Evolutionary conservation across 2,888 invertebrate species (phyloP), one percentile per base, ranked within the genome.

Genomic region (Mythimna impura): DNA sequence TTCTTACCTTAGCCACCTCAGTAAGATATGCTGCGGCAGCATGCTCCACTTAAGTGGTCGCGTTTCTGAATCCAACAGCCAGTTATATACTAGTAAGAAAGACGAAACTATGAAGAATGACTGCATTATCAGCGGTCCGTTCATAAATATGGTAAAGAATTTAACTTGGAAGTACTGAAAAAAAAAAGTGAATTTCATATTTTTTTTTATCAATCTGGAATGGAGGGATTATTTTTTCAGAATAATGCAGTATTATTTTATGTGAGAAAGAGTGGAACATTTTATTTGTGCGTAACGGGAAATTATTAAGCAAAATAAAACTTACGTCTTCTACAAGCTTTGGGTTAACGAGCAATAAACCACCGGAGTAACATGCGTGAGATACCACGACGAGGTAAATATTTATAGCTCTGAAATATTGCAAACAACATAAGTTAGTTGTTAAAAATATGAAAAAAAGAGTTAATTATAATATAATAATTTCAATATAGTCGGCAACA

Each of bases 1-100:
- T 22, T 57, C 64, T 82, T 36, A 91, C 92, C 92, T 87, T 0
- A 89, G 47, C 88, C 88, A 91, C 61, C 92, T 85, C n/a, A 81
- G 3, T 1, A 91, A 5, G 5, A 89, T 62, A 2, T 66, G 73
- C 36, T 73, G 84, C 0, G 86, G 87, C n/a, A 91, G 43, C 22
- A 71, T 58, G 0, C 9, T 67, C 89, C 89, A 89, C 0, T 66
- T 71, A 0, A 81, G 22, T 3, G 36, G 8, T 2, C 70, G 66
- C 43, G 73, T 87, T 66, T 89, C 91, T 0, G 83, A 71, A 4
- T 74, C 0, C 20, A 88, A 55, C 50, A 86, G 73, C 64, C 84
- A 73, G 65, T 87, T 88, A 73, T 89, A 91, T 0, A 87, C 81
- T n/a, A 91, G 68, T 22, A 92, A 74, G 14, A 90, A 86, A 0